Evolutionary conservation across 2,113 vertebrate species (phyloP).

Genomic region (Manacus vitellinus): DNA sequence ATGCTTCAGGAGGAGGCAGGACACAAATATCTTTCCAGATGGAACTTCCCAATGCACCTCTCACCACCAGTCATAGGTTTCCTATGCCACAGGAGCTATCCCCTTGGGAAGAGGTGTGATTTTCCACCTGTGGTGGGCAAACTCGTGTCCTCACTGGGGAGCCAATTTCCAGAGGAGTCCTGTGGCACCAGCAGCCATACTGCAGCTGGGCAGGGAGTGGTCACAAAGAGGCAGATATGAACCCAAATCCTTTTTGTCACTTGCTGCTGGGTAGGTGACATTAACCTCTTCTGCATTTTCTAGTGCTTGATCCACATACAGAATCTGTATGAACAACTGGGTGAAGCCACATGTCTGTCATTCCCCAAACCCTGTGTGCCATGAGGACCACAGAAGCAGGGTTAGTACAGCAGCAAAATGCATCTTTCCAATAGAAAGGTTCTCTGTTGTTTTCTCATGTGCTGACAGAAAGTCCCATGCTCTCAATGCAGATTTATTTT

Average conservation of each 20-base stretch:
- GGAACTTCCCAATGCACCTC: background rate
- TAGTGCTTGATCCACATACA: background rate
- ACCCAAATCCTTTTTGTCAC: background rate
- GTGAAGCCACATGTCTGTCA: background rate
- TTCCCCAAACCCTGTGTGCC: background rate
- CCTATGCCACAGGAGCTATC: background rate
- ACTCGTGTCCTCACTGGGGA: background rate
- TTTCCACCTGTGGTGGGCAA: background rate
- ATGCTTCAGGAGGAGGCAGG: background rate
- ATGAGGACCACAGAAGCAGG: background rate
- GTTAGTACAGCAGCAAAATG: background rate
- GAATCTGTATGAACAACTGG: background rate
- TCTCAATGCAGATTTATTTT: background rate
- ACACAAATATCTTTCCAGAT: background rate
- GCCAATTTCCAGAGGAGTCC: background rate
- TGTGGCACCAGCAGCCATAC: background rate
- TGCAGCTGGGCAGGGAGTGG: background rate
- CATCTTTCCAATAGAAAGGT: background rate
- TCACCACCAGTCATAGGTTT: accelerated
- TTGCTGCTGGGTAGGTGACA: background rate
- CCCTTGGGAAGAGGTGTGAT: background rate
- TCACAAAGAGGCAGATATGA: background rate
- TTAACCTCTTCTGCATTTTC: background rate
- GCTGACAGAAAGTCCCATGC: background rate
- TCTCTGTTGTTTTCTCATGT: background rate